Evolutionary conservation across 2,888 invertebrate genomes (phyloP), one percentile per base, ranked within the genome.

Genomic region (Microdon myrmicae): DNA sequence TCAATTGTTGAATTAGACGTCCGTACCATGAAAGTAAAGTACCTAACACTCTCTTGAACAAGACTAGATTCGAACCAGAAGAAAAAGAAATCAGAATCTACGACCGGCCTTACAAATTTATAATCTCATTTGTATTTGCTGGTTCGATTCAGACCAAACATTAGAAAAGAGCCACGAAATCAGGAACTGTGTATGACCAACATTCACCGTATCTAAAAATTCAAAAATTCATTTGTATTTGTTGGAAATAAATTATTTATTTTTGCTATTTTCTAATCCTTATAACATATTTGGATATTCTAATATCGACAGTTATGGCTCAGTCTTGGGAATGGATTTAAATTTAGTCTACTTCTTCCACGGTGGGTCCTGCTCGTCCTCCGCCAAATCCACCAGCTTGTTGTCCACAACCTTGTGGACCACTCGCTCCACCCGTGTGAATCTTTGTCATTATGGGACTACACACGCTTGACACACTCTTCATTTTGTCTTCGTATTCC

Each of bases 401-500:
- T 87, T 90, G 73, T 80, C 73, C 72, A 37, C 72, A 74, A 32
- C 66, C 68, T 17, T 34, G 39, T 34, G 23, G 22, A 4, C 16
- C 28, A 17, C 48, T 41, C n/a, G 43, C 19, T 12, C 37, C 43
- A 38, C 70, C 71, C 31, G 74, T 72, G 35, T 77, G 74, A 59
- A 77, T 68, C 38, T 71, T 73, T 79, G 73, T 90, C 90, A 72
- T 81, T 73, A 70, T 81, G 74, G 67, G 76, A 29, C 75, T 78
- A 70, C 82, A 83, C 10, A 75, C 47, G 14, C 74, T 72, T 0
- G 78, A 77, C 12, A 82, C 43, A 39, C 74, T 72, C 49, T 75
- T 67, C 67, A 75, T 64, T 47, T 75, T 75, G 56, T 74, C 56
- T 84, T 92, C 90, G 68, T 86, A 86, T 70, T 93, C 92, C 3